Percentiles rank a stretch among this genome's conserved stretches.
Conservation (phyloP, 2,888 invertebrate genomes). For the Drosophila meridiana region DNA sequence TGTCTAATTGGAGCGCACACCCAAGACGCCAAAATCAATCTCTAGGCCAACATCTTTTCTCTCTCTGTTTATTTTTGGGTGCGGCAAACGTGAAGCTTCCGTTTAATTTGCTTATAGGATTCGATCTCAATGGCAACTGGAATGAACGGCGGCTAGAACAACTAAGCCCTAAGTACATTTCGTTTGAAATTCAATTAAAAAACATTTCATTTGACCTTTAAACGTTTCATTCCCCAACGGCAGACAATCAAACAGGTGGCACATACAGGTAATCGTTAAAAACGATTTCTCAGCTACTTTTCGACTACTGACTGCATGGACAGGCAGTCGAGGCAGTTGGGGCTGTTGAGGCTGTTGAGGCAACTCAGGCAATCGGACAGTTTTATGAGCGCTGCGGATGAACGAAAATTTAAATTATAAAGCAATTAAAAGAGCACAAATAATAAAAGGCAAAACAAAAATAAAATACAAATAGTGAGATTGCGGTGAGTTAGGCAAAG, state of each 20-base stretch:
- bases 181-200: conserved; percentile 78
- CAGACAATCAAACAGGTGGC: conserved; percentile 46
- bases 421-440: conserved; percentile 67
- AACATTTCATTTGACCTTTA: conserved; percentile 61
- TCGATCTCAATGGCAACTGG: conserved; percentile 17
- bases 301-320: conserved; percentile 69
- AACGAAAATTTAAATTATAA: conserved; percentile 78
- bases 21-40: conserved; percentile 27
- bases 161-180: conserved; percentile 71
- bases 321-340: conserved; percentile 13
- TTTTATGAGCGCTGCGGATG: conserved; percentile 48
- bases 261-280: conserved; percentile 39
- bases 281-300: conserved; percentile 41
- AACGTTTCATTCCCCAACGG: conserved; percentile 48
- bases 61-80: background rate
- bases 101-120: conserved; percentile 61
- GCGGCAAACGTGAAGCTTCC: conserved; percentile 49
- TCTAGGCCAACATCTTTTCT: conserved; percentile 10
- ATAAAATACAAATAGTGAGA: background rate
- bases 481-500: too few species aligned
- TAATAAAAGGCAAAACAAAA: conserved; percentile 21
- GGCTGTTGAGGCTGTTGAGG: conserved; percentile 12
- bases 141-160: background rate
- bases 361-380: background rate
- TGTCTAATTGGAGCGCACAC: conserved; percentile 32